Conservation (phyloP, 2,888 invertebrate species). For the Polymixis flavicincta region DNA sequence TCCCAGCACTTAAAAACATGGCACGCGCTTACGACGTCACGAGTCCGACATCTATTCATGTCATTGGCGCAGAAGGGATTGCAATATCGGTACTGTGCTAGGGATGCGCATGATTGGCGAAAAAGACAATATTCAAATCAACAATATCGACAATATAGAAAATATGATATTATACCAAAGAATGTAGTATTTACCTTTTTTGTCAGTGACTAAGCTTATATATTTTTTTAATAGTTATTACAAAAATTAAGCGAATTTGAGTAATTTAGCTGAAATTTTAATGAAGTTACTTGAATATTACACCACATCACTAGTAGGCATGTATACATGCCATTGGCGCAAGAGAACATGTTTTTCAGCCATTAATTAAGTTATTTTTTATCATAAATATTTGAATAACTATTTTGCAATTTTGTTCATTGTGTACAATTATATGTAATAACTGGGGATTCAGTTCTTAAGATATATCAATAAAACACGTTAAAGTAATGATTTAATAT, state of each 20-base stretch:
- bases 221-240: slow-evolving; percentile 32
- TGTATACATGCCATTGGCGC: slow-evolving; percentile 30
- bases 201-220: slow-evolving; percentile 30
- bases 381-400: slow-evolving; percentile 30
- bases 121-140: slow-evolving; percentile 19
- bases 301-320: slow-evolving; percentile 34
- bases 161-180: slow-evolving; percentile 32
- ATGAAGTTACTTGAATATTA: slow-evolving; percentile 29
- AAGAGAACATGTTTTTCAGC: slow-evolving; percentile 32
- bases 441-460: slow-evolving; percentile 31
- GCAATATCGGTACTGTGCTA: slow-evolving; percentile 32
- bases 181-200: slow-evolving; percentile 35
- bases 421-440: slow-evolving; percentile 35
- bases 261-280: slow-evolving; percentile 23
- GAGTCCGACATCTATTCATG: slow-evolving; percentile 30
- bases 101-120: slow-evolving; percentile 29
- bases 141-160: slow-evolving; percentile 25
- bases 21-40: slow-evolving; percentile 38
- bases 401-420: slow-evolving; percentile 29
- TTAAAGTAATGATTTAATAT: slow-evolving; percentile 26
- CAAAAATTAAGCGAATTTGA: slow-evolving; percentile 32
- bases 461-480: slow-evolving; percentile 20
- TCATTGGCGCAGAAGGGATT: slow-evolving; percentile 38
- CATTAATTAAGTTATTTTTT: slow-evolving; percentile 27
- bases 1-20: slow-evolving; percentile 18